Conservation (phyloP, 1,140 invertebrate genomes). For the Euborellia annulipes region DNA sequence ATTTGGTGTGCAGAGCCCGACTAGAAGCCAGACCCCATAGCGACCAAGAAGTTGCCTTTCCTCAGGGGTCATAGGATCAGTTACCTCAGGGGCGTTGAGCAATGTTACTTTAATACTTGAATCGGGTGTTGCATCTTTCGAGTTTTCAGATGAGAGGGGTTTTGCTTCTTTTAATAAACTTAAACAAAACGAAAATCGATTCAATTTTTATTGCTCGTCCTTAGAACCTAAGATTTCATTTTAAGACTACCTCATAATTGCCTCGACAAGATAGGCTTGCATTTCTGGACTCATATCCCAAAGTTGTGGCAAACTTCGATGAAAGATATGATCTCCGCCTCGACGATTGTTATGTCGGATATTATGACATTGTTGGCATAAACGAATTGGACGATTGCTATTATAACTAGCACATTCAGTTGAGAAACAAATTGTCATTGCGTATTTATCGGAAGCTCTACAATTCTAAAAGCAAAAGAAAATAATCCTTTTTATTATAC, state of each 20-base stretch:
- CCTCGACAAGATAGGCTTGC: constrained; percentile 87
- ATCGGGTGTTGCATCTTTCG: neutral
- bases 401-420: constrained; percentile 93
- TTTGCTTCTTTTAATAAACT: constrained; percentile 69
- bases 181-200: constrained; percentile 17
- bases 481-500: too few relatives aligned
- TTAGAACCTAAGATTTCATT: neutral
- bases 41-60: constrained; percentile 81
- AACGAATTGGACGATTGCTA: constrained; percentile 86
- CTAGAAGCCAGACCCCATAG: constrained; percentile 93
- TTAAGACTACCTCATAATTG: constrained; percentile 70
- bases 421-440: constrained; percentile 91
- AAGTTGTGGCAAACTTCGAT: constrained; percentile 65
- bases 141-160: constrained; percentile 23
- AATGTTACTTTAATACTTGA: neutral
- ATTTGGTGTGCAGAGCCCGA: constrained; percentile 80
- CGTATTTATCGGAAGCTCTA: constrained; percentile 78
- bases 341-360: constrained; percentile 72
- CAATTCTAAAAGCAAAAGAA: constrained; percentile 83
- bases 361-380: constrained; percentile 80
- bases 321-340: constrained; percentile 77
- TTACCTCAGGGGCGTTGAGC: constrained; percentile 33
- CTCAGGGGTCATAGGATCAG: constrained; percentile 32
- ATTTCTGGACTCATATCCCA: constrained; percentile 80
- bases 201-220: neutral